phyloP scores from a whole-genome alignment of 2,888 invertebrate genomes.

The Orgyia antiqua region DNA sequence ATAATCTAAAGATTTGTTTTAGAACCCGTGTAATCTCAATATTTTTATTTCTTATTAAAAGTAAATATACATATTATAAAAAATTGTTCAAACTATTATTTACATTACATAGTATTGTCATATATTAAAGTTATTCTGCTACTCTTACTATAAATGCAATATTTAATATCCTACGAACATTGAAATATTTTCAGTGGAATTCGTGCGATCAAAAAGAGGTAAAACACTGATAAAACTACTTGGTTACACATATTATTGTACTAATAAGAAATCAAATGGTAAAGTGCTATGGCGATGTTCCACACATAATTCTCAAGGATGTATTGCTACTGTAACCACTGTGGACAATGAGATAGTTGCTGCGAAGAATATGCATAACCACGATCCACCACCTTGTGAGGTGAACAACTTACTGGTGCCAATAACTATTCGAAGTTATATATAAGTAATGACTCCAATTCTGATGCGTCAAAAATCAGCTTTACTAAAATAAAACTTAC shows the following conservation, averaged over 20 bases:
- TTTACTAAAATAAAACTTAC: too few species aligned
- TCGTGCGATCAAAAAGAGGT: slow-evolving; percentile 10
- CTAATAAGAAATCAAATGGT: neutral
- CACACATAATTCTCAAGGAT: neutral
- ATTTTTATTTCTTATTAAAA: too few species aligned
- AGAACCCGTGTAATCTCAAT: too few species aligned
- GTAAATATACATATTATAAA: neutral
- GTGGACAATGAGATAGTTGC: neutral
- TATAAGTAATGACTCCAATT: too few species aligned
- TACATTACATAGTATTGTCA: neutral
- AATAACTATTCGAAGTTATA: too few species aligned
- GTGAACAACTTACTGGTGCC: too few species aligned
- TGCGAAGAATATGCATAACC: neutral
- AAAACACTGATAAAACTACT: slow-evolving; percentile 1
- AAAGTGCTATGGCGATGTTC: slow-evolving; percentile 3
- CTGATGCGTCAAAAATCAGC: too few species aligned
- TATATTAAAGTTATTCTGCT: neutral
- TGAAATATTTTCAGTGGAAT: slow-evolving; percentile 12
- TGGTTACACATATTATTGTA: neutral
- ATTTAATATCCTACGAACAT: too few species aligned
- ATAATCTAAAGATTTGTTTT: too few species aligned
- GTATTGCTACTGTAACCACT: slow-evolving; percentile 2
- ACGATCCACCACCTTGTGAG: too few species aligned
- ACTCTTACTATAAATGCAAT: too few species aligned
- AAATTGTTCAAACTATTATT: neutral